Conservation (phyloP, 2,113 vertebrate genomes). For the Neodontobutis hainanensis region DNA sequence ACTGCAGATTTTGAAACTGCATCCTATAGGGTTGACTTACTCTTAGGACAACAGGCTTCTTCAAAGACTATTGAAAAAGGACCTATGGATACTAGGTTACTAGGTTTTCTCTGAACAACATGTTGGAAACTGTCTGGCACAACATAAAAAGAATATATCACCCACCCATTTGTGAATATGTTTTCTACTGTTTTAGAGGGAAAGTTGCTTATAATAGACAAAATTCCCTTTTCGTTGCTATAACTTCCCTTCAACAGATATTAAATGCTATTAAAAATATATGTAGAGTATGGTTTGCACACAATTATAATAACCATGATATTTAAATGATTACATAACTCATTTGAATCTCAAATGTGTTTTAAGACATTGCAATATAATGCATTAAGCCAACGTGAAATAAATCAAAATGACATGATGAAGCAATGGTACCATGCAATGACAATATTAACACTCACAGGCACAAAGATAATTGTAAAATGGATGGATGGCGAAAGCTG, state of each 20-base stretch:
- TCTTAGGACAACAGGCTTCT: constrained; percentile 37
- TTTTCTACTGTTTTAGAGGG: no score
- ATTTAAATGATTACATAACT: neutral
- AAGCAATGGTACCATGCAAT: constrained; percentile 66
- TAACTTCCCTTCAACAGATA: no score
- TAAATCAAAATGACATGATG: constrained; percentile 55
- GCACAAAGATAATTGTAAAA: constrained; percentile 59
- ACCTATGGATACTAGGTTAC: constrained; percentile 29
- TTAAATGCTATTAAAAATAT: no score
- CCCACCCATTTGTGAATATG: no score
- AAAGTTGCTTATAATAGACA: no score
- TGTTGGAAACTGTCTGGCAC: no score
- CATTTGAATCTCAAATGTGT: neutral
- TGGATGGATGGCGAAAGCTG: constrained; percentile 55
- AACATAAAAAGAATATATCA: no score
- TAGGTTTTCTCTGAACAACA: neutral
- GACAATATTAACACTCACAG: constrained; percentile 68
- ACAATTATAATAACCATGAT: no score
- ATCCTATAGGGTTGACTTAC: constrained; percentile 40
- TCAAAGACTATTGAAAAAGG: constrained; percentile 35
- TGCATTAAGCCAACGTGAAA: constrained; percentile 48
- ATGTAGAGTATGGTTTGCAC: no score
- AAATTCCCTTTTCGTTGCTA: no score
- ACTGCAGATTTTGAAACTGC: constrained; percentile 54
- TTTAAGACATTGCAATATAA: constrained; percentile 33